Percentiles rank a stretch among this genome's conserved stretches.
phyloP scores from a whole-genome alignment of 35 echinoderm and acorn worm genomes.

The Ophiothrix spiculata region DNA sequence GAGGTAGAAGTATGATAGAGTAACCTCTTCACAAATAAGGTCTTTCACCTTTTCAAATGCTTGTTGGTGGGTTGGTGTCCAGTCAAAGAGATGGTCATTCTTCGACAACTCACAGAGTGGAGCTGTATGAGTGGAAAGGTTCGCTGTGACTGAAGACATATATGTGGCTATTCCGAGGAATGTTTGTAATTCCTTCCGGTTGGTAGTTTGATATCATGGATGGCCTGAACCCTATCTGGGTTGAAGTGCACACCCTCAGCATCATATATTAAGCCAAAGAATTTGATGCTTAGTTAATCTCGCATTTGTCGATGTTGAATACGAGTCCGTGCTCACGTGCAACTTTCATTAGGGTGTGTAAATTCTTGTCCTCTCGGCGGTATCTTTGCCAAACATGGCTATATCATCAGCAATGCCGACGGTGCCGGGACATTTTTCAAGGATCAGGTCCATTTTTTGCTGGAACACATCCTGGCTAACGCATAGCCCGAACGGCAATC shows the following conservation, averaged over 20 bases:
- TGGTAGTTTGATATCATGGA: conserved; percentile 16
- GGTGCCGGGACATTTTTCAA: conserved; percentile 51
- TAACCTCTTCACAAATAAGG: conserved; percentile 13
- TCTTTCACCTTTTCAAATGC: conserved; percentile 35
- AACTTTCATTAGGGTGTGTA: conserved; percentile 35
- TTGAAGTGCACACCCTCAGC: conserved; percentile 40
- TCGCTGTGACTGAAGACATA: conserved; percentile 54
- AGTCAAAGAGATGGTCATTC: conserved; percentile 36
- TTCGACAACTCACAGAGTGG: conserved; percentile 48
- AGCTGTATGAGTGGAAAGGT: conserved; percentile 40
- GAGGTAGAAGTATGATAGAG: conserved; percentile 33
- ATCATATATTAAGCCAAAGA: conserved; percentile 46
- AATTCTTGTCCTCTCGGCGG: conserved; percentile 14
- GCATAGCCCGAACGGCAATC: conserved; percentile 43
- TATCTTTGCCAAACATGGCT: conserved; percentile 38
- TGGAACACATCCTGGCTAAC: conserved; percentile 44
- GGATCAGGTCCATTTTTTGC: conserved; percentile 30
- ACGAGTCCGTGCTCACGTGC: conserved; percentile 31
- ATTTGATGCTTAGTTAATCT: conserved; percentile 36
- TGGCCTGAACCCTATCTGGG: conserved; percentile 38
- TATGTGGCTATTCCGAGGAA: conserved; percentile 69
- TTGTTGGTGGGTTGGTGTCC: conserved; percentile 21
- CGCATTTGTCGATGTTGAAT: conserved; percentile 47
- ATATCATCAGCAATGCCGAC: conserved; percentile 70
- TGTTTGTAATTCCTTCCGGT: conserved; percentile 17